phyloP scores from a whole-genome alignment of 1,140 invertebrate genomes.

The Aphidius ervi region DNA sequence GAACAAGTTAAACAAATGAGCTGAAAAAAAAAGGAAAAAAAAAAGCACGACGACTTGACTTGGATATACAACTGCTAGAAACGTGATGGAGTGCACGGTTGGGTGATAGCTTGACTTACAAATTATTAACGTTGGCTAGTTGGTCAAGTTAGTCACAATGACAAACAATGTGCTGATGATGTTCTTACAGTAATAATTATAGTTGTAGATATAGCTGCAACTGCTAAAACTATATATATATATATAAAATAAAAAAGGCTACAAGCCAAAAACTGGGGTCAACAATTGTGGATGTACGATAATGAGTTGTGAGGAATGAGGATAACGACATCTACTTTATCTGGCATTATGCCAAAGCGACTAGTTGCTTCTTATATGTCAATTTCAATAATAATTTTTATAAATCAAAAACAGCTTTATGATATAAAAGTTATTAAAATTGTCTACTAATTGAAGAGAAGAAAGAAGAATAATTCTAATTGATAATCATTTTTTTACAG shows the following conservation, averaged over 20 bases:
- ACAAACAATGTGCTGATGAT: too few species aligned
- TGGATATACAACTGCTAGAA: conserved; percentile 9
- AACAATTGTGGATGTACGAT: conserved; percentile 25
- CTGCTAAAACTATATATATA: background rate
- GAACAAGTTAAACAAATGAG: background rate
- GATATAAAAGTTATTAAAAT: too few species aligned
- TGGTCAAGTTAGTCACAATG: too few species aligned
- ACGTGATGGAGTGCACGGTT: conserved; percentile 16
- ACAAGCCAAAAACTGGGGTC: conserved; percentile 2
- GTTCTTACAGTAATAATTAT: too few species aligned
- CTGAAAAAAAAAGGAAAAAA: conserved; percentile 2
- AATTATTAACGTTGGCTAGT: too few species aligned
- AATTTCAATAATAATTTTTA: conserved; percentile 6
- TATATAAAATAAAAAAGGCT: too few species aligned
- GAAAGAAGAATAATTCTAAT: conserved; percentile 12
- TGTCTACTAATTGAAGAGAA: conserved; percentile 31
- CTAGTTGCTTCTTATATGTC: conserved; percentile 45
- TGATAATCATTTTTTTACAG: conserved; percentile 18
- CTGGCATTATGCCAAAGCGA: conserved; percentile 45
- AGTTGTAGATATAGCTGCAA: background rate
- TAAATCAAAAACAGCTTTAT: too few species aligned
- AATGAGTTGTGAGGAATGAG: conserved; percentile 30
- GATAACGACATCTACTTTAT: conserved; percentile 38
- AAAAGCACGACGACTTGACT: conserved; percentile 12
- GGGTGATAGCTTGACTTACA: conserved; percentile 15